phyloP scores from a whole-genome alignment of 2,797 vertebrate species.

The Rhinogobio ventralis region DNA sequence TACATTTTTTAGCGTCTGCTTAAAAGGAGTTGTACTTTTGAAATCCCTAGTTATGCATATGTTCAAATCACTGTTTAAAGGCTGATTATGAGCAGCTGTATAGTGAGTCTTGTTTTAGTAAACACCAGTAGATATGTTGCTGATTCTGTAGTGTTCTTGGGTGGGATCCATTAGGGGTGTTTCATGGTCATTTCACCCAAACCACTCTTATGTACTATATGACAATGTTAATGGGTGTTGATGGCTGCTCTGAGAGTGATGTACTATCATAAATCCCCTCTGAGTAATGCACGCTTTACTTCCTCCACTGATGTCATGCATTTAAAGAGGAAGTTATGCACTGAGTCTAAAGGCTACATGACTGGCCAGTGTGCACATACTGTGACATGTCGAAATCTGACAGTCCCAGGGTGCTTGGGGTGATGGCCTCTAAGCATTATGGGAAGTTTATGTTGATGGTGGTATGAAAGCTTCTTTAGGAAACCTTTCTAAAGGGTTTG shows the following conservation, averaged over 20 bases:
- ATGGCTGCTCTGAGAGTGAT: constrained; percentile 23
- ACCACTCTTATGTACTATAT: constrained; percentile 14
- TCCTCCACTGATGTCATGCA: constrained; percentile 39
- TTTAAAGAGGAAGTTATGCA: constrained; percentile 25
- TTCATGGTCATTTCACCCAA: constrained; percentile 19
- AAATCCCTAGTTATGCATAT: not conserved
- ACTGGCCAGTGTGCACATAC: not conserved
- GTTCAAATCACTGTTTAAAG: not conserved
- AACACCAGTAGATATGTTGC: constrained; percentile 1
- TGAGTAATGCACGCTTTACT: constrained; percentile 37
- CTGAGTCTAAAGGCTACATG: constrained; percentile 17
- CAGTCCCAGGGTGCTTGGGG: not conserved
- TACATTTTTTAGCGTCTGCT: not conserved
- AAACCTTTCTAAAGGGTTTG: constrained; percentile 15
- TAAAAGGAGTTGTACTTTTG: not conserved
- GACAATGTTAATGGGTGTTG: constrained; percentile 31
- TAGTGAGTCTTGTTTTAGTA: not conserved
- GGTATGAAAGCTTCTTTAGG: constrained; percentile 41
- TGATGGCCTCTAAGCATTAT: constrained; percentile 48
- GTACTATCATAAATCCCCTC: not conserved
- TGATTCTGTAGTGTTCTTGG: constrained; percentile 8
- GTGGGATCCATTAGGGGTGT: constrained; percentile 32
- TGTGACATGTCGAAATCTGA: constrained; percentile 11
- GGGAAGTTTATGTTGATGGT: constrained; percentile 61
- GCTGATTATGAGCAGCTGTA: not conserved